Base-by-base conservation (phyloP, 2,888 invertebrate genomes). In the Choreutis nemorana region DNA sequence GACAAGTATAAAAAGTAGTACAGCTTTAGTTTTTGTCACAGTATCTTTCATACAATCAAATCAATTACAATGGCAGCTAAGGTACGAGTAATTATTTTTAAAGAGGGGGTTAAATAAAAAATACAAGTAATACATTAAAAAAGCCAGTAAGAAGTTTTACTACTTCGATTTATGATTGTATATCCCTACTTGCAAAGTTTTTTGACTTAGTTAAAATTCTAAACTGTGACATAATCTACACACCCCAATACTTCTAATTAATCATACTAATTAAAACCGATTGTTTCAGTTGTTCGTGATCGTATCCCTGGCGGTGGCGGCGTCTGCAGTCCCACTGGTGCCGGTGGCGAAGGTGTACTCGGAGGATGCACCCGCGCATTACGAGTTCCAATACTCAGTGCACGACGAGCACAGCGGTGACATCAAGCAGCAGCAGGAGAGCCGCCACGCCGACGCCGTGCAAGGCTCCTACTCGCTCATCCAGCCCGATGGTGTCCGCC, bases 391-490 rank as follows among this genome's bases (percentile, higher is more conserved):
- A 14, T 77, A 78, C 60, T 67, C 72, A 32, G 73, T 78, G 30
- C 68, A 73, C 34, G 78, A 78, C 40, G 44, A 50, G 2, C 65
- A 67, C 46, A 67, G 51, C 45, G 77, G 78, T 2, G 79, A 79
- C 49, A 50, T 73, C 39, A 79, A 79, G 48, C 57, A 73, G 40
- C 78, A 78, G 54, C 60, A 71, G 41, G 79, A 79, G 40, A 44
- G 56, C 27, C 77, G 78, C 39, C 44, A 50, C 36, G 77, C 77
- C 3, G 71, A 79, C 44, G 52, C 46, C 34, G 71, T 78, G 24
- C 71, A 71, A 26, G 78, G 79, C 35, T 70, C 63, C 14, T 78
- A 79, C 61, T 73, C 78, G 3, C 61, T 79, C n/a, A 54, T 79
- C 21, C 78, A 79, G 35, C 75, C 77, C 35, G 78, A 79, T 27